Base-by-base conservation (phyloP, 2,113 vertebrate genomes). In the Suricata suricatta region DNA sequence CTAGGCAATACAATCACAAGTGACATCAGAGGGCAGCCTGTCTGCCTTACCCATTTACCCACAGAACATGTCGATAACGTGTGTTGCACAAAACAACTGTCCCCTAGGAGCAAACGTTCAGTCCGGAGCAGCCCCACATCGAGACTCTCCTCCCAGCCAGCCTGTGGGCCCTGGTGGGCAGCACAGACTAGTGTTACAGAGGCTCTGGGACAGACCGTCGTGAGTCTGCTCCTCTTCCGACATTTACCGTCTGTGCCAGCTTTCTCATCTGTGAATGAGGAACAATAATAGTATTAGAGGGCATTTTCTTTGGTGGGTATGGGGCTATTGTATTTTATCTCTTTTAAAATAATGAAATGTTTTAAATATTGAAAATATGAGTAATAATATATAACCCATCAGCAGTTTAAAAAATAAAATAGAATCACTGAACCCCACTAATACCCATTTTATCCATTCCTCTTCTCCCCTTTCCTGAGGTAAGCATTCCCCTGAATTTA, bases 321-420 rank as follows among this genome's bases (percentile, higher is more conserved):
- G 27, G 1, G 23, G 29, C 29, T 2, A 38, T 60, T 60, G 23
- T 64, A n/a, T 71, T 93, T 84, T 84, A 66, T 25, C 29, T 88
- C 33, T 83, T 82, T 74, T 44, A 87, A 74, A 19, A 63, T n/a
- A 47, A 95, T 63, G 52, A 89, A 96, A 60, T 88, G 90, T 4
- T 92, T 95, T 44, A 85, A n/a, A 54, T 47, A 41, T 87, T 79
- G 19, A 90, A 98, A 90, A 66, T 82, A 7, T 41, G 87, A 44
- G 5, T 60, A 44, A 64, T 64, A 50, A 54, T 41, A 57, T 60
- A 12, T 52, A 96, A 82, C 19, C 52, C 38, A 87, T 13, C 69
- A 69, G 33, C 11, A 82, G 9, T 41, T 92, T 72, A 15, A 64
- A 83, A 95, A 38, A 17, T n/a, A 63, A 83, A 69, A 38, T 35